Conservation (phyloP, 2,113 vertebrate species). For the Lonchura striata region DNA sequence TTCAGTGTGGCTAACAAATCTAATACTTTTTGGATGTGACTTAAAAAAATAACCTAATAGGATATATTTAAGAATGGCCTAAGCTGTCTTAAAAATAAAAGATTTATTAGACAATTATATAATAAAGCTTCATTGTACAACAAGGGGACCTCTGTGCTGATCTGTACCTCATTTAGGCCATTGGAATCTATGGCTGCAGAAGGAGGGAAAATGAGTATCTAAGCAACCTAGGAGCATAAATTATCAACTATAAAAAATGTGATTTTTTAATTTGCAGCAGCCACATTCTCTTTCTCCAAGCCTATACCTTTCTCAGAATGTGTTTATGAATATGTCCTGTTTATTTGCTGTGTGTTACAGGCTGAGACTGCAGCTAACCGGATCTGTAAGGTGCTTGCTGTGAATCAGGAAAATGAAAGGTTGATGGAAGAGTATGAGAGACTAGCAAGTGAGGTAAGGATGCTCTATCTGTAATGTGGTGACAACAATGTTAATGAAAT, state of each 20-base stretch:
- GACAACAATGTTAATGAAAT: not conserved
- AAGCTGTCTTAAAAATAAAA: not conserved
- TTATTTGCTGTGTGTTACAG: slow-evolving; percentile 77
- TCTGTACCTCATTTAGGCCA: not conserved
- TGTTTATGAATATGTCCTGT: not conserved
- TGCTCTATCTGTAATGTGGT: not conserved
- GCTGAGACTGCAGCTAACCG: slow-evolving; percentile 98
- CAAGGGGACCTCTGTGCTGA: not conserved
- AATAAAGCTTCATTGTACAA: not conserved
- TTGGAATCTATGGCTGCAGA: not conserved
- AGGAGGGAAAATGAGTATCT: not conserved
- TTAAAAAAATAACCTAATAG: slow-evolving; percentile 1
- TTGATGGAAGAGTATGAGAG: slow-evolving; percentile 98
- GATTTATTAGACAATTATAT: not conserved
- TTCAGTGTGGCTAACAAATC: slow-evolving; percentile 55
- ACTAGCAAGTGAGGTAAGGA: slow-evolving; percentile 95
- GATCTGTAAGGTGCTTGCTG: slow-evolving; percentile 97
- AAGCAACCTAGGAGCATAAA: not conserved
- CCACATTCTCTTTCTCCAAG: not conserved
- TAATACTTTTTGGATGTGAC: not conserved
- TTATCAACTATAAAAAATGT: not conserved
- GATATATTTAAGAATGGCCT: not conserved
- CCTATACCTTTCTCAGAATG: not conserved
- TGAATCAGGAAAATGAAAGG: slow-evolving; percentile 99
- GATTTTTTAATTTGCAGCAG: slow-evolving; percentile 10